Evolutionary conservation across 2,888 invertebrate species (phyloP), one percentile per base, ranked within the genome.

Genomic region (Ypsolopha sequella): DNA sequence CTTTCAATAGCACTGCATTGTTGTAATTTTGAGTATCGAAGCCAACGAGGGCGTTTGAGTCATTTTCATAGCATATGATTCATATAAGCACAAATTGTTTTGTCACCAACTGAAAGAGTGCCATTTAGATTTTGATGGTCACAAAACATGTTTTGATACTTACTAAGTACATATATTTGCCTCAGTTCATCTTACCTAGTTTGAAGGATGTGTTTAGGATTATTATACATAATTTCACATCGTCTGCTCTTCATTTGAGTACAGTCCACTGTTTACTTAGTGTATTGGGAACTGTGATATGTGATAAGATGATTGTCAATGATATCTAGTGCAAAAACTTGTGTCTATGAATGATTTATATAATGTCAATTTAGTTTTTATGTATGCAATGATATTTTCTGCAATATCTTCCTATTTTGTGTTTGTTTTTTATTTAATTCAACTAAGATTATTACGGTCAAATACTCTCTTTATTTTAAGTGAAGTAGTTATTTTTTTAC

Each of bases 241-340:
- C 50, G 36, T 35, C 14, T 14, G n/a, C 7, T 50, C 36, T 41
- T 43, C 36, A 49, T n/a, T 9, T 41, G 36, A 60, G 24, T 64
- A 66, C 57, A 60, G 51, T 66, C 63, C 63, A 64, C 68, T 61
- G 67, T 70, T 9, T 35, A 24, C 24, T 63, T 10, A 71, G 66
- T 76, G 75, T 79, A 80, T 85, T 84, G 84, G 72, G 81, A 85
- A 84, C 85, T 86, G 86, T 86, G 86, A 86, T 86, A 86, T 81
- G 45, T 48, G 24, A 11, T 80, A 68, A 74, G 72, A n/a, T 44
- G 81, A 79, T 81, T 84, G 85, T 81, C 84, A 81, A 84, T 80
- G 68, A 60, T 69, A 62, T 70, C 59, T 63, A 67, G 66, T 69
- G 69, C 73, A 70, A 48, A 35, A 48, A 46, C 24, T 46, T 34